These are phyloP conservation scores for Labeo rohita DNA, from an alignment of 2,113 vertebrate species.

Conservation along the genomic window DNA sequence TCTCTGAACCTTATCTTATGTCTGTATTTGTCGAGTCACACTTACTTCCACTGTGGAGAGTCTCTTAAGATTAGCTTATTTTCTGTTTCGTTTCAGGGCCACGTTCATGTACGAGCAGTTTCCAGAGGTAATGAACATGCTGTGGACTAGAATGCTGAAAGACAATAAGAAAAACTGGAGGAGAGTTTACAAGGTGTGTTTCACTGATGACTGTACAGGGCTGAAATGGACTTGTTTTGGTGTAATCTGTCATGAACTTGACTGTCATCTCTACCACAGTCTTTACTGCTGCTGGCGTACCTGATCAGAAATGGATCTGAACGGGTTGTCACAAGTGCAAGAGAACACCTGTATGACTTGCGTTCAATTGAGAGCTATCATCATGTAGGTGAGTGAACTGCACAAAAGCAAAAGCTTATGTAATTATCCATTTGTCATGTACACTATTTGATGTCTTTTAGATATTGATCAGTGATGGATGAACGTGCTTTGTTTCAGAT, in stretches of 20 bases:
- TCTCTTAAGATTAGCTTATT: neutral
- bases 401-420: neutral
- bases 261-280: conserved; percentile 76
- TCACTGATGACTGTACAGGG: neutral
- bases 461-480: neutral
- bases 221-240: neutral
- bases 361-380: conserved; percentile 98
- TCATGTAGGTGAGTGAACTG: conserved; percentile 93
- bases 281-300: conserved; percentile 93
- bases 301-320: conserved; percentile 98
- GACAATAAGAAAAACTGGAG: conserved; percentile 99
- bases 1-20: neutral
- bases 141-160: conserved; percentile 96
- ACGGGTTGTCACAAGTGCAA: conserved; percentile 96
- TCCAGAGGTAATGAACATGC: conserved; percentile 99
- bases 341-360: conserved; percentile 99
- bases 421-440: neutral
- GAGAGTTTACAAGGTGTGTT: conserved; percentile 96
- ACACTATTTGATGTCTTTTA: neutral
- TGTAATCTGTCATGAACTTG: neutral
- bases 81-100: conserved; percentile 73
- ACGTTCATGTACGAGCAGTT: conserved; percentile 99
- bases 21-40: neutral
- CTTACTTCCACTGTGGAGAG: neutral
- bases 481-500: conserved; percentile 74